Base-by-base conservation (phyloP, 2,113 vertebrate species). In the Myrmophylax atrothorax region DNA sequence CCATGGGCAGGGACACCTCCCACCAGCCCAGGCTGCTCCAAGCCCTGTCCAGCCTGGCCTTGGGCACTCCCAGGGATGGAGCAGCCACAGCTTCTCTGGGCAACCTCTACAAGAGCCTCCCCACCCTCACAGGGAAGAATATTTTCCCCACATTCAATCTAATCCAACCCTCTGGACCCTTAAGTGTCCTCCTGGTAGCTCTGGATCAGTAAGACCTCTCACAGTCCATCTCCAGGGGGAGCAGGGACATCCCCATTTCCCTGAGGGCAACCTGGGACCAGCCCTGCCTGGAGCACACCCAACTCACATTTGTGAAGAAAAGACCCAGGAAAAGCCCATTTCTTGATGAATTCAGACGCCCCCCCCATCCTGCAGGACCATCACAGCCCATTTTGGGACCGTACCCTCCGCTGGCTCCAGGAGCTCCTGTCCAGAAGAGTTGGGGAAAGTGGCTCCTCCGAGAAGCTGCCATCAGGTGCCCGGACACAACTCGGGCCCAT, bases 371-470 rank as follows among this genome's bases (percentile, higher is more conserved):
- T 3, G 8, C 31, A 31, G 20, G 38, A 8, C 46, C 46, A 4
- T 0, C 72, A 3, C 14, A 29, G 35, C 76, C 47, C 20, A 0
- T 13, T 16, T 10, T 5, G 22, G 35, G 12, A 0, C 9, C 83
- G 0, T 97, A 99, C 99, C 98, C 99, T 97, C 55, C 99, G 96
- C 89, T 98, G 98, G 76, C 94, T 98, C 93, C 98, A 88, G 42
- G 96, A 96, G 23, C 74, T 84, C 46, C 68, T 97, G 79, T 98
- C 91, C 66, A 90, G 75, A 35, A 98, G 96, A 1, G 53, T 24
- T 0, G 98, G 97, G 1, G 98, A 98, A 42, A 96, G 82, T 0
- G 97, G 97, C 86, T 98, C 98, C 96, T 87, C 96, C 1, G 86
- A 93, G 38, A 49, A 24, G 73, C 84, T 56, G 33, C 96, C 20